Evolutionary conservation across 2,113 vertebrate genomes (phyloP).

Genomic region (Scomber scombrus): DNA sequence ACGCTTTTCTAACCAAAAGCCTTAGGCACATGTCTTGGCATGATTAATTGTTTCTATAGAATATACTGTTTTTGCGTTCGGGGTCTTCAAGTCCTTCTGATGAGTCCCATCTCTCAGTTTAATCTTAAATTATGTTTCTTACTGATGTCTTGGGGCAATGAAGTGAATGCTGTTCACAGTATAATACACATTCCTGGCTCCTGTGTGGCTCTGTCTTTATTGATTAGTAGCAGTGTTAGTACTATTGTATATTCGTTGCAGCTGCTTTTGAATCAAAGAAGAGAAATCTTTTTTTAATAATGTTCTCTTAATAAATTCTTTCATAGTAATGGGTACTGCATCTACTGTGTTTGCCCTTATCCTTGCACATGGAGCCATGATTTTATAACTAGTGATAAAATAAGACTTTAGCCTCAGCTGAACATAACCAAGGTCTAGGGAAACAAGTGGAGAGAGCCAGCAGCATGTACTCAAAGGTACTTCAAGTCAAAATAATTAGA

Average conservation of each 20-base stretch:
- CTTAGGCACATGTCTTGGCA: not conserved
- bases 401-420: conserved; percentile 25
- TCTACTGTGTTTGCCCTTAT: not conserved
- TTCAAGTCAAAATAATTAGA: conserved; percentile 59
- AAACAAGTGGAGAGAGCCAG: conserved; percentile 33
- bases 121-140: conserved; percentile 43
- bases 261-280: conserved; percentile 33
- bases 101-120: conserved; percentile 49
- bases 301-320: conserved; percentile 15
- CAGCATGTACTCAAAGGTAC: conserved; percentile 34
- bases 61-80: conserved; percentile 22
- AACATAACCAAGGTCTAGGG: not conserved
- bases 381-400: conserved; percentile 21
- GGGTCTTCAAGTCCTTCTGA: conserved; percentile 24
- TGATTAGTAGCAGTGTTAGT: conserved; percentile 31
- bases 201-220: conserved; percentile 41
- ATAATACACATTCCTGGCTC: conserved; percentile 22
- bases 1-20: conserved; percentile 3
- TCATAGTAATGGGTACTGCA: not conserved
- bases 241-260: conserved; percentile 1
- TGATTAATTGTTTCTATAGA: conserved; percentile 53
- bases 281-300: conserved; percentile 7
- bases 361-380: conserved; percentile 5
- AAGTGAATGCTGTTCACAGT: conserved; percentile 46
- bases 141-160: conserved; percentile 37